Evolutionary conservation across 2,797 vertebrate species (phyloP).

Genomic region (Anisognathus igniventris): DNA sequence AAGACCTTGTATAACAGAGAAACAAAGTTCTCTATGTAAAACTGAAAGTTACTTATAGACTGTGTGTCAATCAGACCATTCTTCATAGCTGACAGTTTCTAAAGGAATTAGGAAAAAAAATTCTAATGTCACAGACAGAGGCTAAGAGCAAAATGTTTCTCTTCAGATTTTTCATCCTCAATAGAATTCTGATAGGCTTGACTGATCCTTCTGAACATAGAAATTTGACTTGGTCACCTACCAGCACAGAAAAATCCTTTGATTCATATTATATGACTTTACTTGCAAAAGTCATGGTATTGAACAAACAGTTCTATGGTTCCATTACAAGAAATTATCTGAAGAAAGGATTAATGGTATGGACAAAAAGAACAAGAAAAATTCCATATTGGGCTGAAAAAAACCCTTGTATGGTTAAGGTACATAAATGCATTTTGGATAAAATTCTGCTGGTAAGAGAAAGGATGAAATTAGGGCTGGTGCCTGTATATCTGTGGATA

Average conservation of each 20-base stretch:
- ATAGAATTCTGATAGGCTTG: neutral
- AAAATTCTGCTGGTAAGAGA: neutral
- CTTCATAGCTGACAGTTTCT: slow-evolving; percentile 17
- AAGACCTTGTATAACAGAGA: slow-evolving; percentile 25
- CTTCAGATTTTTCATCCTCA: neutral
- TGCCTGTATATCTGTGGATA: neutral
- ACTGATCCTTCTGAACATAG: neutral
- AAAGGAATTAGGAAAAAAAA: neutral
- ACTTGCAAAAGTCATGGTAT: neutral
- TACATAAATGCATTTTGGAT: neutral
- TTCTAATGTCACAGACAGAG: neutral
- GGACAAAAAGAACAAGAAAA: neutral
- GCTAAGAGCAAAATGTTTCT: neutral
- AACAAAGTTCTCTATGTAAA: slow-evolving; percentile 33
- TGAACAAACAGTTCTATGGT: neutral
- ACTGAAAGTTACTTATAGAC: slow-evolving; percentile 15
- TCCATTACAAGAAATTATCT: neutral
- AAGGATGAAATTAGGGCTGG: neutral
- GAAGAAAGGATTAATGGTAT: neutral
- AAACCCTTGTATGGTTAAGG: accelerated
- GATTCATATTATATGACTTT: neutral
- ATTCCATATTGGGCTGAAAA: neutral
- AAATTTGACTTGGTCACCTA: neutral
- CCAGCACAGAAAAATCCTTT: neutral
- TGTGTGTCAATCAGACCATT: slow-evolving; percentile 29